Base-by-base conservation (phyloP, 2,797 vertebrate genomes). In the Anabas testudineus region DNA sequence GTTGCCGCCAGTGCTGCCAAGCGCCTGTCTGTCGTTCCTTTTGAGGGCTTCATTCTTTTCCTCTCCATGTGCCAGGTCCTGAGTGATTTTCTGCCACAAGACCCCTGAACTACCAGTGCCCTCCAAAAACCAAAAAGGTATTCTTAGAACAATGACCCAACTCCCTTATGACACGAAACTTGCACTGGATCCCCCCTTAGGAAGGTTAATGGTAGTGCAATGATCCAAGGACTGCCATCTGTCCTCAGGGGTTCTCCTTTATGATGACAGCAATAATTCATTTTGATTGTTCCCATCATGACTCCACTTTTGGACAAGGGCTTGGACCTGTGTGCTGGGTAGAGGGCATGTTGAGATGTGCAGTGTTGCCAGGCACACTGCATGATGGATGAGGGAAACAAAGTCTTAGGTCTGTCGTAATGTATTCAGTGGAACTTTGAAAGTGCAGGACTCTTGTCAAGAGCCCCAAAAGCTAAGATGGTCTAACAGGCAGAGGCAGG, bases 201-300 rank as follows among this genome's bases (percentile, higher is more conserved):
- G 71, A 84, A 87, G 83, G 84, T 89, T 88, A 87, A 91, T 81
- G 83, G 58, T 58, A 76, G 74, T 62, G 73, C 85, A 47, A 51
- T 60, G 77, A 89, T 86, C 84, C 78, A 74, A 74, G 68, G 72
- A 78, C 64, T 18, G 36, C 70, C 76, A 82, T 59, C 70, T 80
- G 73, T 86, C 81, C 83, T 82, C 69, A 6, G 60, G 73, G 73
- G 59, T 75, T 77, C 67, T 84, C 71, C 73, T 85, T 83, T 85
- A 69, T 42, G 64, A 76, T 80, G 83, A 87, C 71, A 68, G 82
- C 84, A 71, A 90, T 88, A 80, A 80, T 71, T 94, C 82, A 89
- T 85, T 78, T 72, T 77, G 77, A 74, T 81, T 60, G 60, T 70
- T 90, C 78, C 80, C 74, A 76, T 86, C 68, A 70, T 60, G 57